A percentile compares a stretch with the other conserved stretches of the same genome.
Conservation (phyloP, 2,797 vertebrate genomes). For the Enteromius viviparus region DNA sequence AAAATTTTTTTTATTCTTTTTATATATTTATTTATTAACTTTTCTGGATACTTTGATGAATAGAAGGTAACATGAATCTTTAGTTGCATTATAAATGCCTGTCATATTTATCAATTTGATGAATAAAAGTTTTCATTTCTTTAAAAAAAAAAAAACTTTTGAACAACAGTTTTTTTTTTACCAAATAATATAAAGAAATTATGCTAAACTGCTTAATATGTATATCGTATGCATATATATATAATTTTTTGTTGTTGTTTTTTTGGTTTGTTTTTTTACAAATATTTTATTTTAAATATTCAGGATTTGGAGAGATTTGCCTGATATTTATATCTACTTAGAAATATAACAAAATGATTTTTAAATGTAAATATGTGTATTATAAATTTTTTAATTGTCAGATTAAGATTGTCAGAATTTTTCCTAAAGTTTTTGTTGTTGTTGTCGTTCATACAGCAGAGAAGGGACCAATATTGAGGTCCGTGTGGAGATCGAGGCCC, state of each 20-base stretch:
- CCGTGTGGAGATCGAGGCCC: conserved; percentile 82
- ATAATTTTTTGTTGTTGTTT: too few relatives aligned
- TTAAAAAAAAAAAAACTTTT: neutral
- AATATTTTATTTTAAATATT: too few relatives aligned
- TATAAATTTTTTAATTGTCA: neutral
- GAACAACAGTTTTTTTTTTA: neutral
- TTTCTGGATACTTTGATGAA: neutral
- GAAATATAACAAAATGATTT: neutral
- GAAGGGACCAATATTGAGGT: conserved; percentile 84
- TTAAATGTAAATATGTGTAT: neutral
- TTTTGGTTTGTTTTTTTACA: too few relatives aligned
- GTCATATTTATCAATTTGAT: neutral
- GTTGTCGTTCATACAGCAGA: conserved; percentile 65
- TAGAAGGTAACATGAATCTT: neutral
- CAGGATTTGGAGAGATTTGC: too few relatives aligned
- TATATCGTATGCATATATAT: too few relatives aligned
- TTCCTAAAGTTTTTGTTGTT: neutral
- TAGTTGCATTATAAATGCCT: neutral
- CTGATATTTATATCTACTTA: neutral
- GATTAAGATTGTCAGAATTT: too few relatives aligned
- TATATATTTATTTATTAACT: neutral
- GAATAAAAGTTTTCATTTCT: neutral
- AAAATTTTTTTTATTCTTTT: neutral
- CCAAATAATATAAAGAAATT: neutral
- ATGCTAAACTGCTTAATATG: neutral